Evolutionary conservation across 2,113 vertebrate species (phyloP), one percentile per base, ranked within the genome.

Genomic region (Sylvietta virens): DNA sequence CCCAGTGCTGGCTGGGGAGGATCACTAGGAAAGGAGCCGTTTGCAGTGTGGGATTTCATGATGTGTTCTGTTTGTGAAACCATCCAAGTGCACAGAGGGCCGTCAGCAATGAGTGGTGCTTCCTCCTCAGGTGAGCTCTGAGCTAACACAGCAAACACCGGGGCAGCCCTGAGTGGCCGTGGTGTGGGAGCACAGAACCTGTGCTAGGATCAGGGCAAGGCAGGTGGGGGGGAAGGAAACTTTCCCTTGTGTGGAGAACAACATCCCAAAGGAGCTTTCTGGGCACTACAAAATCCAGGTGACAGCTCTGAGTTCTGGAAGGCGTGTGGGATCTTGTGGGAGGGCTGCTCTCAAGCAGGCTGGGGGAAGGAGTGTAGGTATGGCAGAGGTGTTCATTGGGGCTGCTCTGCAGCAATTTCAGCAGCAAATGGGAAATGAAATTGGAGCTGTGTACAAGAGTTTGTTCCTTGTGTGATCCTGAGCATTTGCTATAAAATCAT

Each of bases 291-390:
- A 67, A 67, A 39, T 23, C 15, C n/a, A 31, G 26, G 40, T 30
- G 51, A 35, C 24, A 67, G 16, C 44, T 64, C 10, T 8, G 4
- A 42, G 39, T 8, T 33, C 35, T 74, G 78, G 17, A 33, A 45
- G 28, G 21, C 6, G 0, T 23, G 60, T 60, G 73, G 44, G 28
- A 30, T 19, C 39, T 73, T 2, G 8, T 42, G 48, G 51, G 10
- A 58, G 20, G 54, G 13, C 4, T 83, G 40, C n/a, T 81, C 62
- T 60, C 28, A 7, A 12, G 15, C 54, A 72, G 58, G 19, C 3
- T 58, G 16, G 26, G 20, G 21, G 8, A 70, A 74, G 18, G 21
- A 40, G 47, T 4, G 1, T 2, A 5, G 18, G 3, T 6, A 2
- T 21, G 21, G 37, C 21, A 33, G 44, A 30, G 15, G 20, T 22